phyloP scores from a whole-genome alignment of 2,797 vertebrate species.

The Myotis findleyi region DNA sequence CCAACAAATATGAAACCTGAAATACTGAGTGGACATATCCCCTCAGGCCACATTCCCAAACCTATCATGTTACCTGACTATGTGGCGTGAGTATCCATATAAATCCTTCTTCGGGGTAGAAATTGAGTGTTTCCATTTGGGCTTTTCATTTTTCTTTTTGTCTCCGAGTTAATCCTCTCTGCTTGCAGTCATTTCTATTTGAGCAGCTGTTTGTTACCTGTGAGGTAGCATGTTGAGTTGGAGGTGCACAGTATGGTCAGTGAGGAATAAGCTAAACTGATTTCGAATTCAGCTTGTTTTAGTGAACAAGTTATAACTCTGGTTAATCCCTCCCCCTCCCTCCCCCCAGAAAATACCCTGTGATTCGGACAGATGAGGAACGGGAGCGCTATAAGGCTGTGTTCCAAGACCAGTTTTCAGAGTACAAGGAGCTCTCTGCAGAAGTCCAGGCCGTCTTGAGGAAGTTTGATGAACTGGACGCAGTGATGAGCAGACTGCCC shows the following conservation, averaged over 20 bases:
- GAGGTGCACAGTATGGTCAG: not conserved
- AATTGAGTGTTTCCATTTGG: not conserved
- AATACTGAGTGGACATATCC: slow-evolving; percentile 93
- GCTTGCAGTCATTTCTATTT: not conserved
- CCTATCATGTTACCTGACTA: slow-evolving; percentile 98
- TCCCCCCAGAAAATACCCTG: slow-evolving; percentile 93
- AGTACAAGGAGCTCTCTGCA: slow-evolving; percentile 96
- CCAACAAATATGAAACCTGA: slow-evolving; percentile 86
- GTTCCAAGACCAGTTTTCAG: slow-evolving; percentile 98
- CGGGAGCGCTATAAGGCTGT: slow-evolving; percentile 97
- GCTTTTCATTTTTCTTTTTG: not conserved
- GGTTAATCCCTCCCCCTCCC: not conserved
- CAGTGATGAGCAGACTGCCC: slow-evolving; percentile 92
- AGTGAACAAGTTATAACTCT: not conserved
- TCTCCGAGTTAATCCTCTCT: not conserved
- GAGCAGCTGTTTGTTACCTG: not conserved
- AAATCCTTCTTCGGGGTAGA: not conserved
- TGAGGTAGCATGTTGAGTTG: not conserved
- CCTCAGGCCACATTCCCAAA: slow-evolving; percentile 96
- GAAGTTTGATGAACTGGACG: slow-evolving; percentile 95
- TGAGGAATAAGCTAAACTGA: not conserved
- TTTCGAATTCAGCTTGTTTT: not conserved
- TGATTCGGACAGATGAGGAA: slow-evolving; percentile 93
- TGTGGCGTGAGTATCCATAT: slow-evolving; percentile 91
- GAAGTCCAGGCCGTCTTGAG: slow-evolving; percentile 92